These are phyloP conservation scores for Adelphocoris suturalis DNA, from an alignment of 2,888 invertebrate species.

Conservation along the genomic window DNA sequence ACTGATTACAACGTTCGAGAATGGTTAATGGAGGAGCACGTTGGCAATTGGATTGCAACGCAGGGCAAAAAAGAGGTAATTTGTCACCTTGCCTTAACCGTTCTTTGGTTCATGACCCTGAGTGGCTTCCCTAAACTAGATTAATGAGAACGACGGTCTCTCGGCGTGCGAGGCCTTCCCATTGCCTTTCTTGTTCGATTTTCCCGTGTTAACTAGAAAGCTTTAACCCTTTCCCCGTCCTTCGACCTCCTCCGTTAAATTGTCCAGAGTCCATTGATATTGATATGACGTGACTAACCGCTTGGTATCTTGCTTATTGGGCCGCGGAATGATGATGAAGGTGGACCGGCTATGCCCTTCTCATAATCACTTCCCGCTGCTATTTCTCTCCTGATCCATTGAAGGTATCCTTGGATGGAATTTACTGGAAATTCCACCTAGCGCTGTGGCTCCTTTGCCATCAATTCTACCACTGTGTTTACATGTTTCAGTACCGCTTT, in stretches of 20 bases:
- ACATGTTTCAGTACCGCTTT: no score
- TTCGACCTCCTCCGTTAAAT: conserved; percentile 34
- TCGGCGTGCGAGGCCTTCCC: neutral
- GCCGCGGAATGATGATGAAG: conserved; percentile 62
- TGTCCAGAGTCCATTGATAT: conserved; percentile 68
- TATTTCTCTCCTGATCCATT: conserved; percentile 32
- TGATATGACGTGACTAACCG: conserved; percentile 68
- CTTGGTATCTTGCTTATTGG: conserved; percentile 64
- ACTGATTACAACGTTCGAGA: neutral
- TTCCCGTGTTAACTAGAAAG: conserved; percentile 24
- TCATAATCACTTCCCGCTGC: conserved; percentile 50
- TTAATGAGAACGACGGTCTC: conserved; percentile 37
- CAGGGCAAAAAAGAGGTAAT: conserved; percentile 19
- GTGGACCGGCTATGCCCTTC: neutral
- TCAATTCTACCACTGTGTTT: neutral
- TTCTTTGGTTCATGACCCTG: conserved; percentile 34
- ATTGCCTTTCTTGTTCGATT: conserved; percentile 1
- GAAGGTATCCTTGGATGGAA: conserved; percentile 21
- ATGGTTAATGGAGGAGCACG: conserved; percentile 1
- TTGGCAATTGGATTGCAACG: conserved; percentile 21
- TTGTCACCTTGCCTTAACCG: conserved; percentile 37
- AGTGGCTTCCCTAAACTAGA: conserved; percentile 61
- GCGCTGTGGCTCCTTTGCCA: neutral
- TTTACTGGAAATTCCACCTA: neutral
- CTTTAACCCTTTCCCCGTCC: neutral